Percentiles rank a stretch among this genome's conserved stretches.
phyloP scores from a whole-genome alignment of 2,113 vertebrate species.

The Micromys minutus region DNA sequence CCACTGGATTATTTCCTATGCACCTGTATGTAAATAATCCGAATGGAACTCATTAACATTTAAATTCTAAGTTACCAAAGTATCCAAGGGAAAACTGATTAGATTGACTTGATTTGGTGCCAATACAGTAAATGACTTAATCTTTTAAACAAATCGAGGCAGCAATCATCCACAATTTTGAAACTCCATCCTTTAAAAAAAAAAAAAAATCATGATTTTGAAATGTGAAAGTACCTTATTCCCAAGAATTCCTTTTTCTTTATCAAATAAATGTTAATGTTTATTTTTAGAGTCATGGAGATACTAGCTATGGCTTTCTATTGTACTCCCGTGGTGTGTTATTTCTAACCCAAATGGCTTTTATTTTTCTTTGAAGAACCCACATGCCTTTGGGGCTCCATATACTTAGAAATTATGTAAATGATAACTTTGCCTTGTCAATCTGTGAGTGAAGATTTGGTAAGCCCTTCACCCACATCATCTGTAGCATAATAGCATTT shows the following conservation, averaged over 20 bases:
- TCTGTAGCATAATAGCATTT: slow-evolving; percentile 77
- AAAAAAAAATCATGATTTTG: slow-evolving; percentile 47
- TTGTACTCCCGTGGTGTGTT: slow-evolving; percentile 53
- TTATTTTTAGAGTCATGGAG: slow-evolving; percentile 65
- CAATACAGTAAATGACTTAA: slow-evolving; percentile 67
- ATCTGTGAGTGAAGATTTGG: slow-evolving; percentile 64
- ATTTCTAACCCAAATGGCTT: slow-evolving; percentile 61
- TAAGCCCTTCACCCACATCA: slow-evolving; percentile 75
- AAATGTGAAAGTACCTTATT: slow-evolving; percentile 43
- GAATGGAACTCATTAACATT: slow-evolving; percentile 70
- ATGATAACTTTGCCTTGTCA: slow-evolving; percentile 60
- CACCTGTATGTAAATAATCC: slow-evolving; percentile 71
- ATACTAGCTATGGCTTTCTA: slow-evolving; percentile 29
- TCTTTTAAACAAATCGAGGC: slow-evolving; percentile 74
- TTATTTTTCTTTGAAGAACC: slow-evolving; percentile 60
- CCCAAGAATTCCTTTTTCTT: slow-evolving; percentile 47
- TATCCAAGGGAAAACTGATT: slow-evolving; percentile 74
- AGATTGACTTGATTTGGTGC: slow-evolving; percentile 70
- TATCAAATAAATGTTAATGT: slow-evolving; percentile 47
- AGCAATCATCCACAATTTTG: slow-evolving; percentile 66
- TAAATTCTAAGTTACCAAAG: slow-evolving; percentile 73
- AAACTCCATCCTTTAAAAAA: slow-evolving; percentile 44
- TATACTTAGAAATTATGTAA: slow-evolving; percentile 70
- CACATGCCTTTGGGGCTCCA: slow-evolving; percentile 64
- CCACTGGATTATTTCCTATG: slow-evolving; percentile 67